A percentile compares a stretch with the other conserved stretches of the same genome.
These are phyloP conservation scores for Laticauda colubrina DNA, from an alignment of 2,113 vertebrate species.

Conservation along the genomic window DNA sequence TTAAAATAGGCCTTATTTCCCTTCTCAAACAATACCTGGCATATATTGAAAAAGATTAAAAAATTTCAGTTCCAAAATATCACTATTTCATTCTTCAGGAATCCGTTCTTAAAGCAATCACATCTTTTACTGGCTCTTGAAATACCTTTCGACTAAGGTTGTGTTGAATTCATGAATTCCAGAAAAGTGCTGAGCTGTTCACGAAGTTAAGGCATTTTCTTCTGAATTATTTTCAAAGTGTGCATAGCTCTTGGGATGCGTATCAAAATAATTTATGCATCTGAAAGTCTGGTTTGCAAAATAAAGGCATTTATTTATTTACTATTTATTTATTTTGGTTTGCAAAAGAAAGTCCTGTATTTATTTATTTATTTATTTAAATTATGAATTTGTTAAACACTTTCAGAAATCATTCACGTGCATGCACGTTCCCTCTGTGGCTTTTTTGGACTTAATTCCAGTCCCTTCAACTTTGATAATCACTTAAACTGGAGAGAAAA, in stretches of 20 bases:
- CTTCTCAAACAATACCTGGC: background rate
- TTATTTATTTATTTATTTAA: background rate
- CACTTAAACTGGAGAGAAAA: background rate
- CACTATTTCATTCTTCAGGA: background rate
- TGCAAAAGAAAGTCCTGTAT: constrained; percentile 14
- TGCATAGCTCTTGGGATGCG: constrained; percentile 17
- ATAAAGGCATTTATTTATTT: constrained; percentile 1
- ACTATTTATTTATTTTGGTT: constrained; percentile 1
- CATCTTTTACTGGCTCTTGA: background rate
- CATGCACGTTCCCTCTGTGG: background rate
- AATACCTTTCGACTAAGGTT: background rate
- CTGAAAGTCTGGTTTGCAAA: constrained; percentile 23
- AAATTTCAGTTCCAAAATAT: background rate
- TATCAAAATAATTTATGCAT: background rate
- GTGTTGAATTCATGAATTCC: background rate
- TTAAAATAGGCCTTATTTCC: background rate
- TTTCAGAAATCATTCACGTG: background rate
- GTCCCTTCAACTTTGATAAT: background rate
- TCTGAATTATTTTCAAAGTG: background rate
- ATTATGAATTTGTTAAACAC: background rate
- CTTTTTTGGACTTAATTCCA: background rate
- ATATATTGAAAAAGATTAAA: background rate
- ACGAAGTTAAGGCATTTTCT: background rate
- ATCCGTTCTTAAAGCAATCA: background rate
- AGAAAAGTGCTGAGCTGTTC: background rate